Conservation (phyloP, 2,113 vertebrate species). For the Notiomystis cincta region DNA sequence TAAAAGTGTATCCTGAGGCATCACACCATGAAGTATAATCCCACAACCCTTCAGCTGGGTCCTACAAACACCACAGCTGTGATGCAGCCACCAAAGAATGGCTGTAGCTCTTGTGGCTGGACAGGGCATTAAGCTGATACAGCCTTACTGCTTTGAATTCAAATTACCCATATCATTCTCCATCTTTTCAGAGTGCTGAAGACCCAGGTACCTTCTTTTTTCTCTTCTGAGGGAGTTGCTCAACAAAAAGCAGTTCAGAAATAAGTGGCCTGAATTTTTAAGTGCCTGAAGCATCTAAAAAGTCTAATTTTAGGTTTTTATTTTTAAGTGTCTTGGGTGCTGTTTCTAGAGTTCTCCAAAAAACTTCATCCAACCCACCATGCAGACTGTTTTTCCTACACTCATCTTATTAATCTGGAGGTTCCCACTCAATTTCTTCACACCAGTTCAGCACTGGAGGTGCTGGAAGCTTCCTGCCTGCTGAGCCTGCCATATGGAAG, state of each 20-base stretch:
- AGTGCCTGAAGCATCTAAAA: not conserved
- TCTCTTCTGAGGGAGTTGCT: not conserved
- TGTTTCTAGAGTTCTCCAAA: slow-evolving; percentile 31
- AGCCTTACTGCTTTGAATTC: not conserved
- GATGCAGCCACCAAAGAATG: not conserved
- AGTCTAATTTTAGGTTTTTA: slow-evolving; percentile 12
- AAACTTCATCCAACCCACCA: slow-evolving; percentile 39
- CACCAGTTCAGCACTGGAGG: slow-evolving; percentile 24
- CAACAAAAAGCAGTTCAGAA: slow-evolving; percentile 25
- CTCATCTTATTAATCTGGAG: slow-evolving; percentile 38
- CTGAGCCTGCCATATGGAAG: slow-evolving; percentile 56
- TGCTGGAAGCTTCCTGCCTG: slow-evolving; percentile 30
- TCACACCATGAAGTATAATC: not conserved
- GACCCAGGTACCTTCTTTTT: not conserved
- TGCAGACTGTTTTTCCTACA: slow-evolving; percentile 57
- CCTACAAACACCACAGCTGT: not conserved
- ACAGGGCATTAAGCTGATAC: not conserved
- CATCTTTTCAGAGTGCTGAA: not conserved
- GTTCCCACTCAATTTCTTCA: slow-evolving; percentile 57
- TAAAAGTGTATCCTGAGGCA: not conserved
- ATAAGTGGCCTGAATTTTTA: slow-evolving; percentile 31
- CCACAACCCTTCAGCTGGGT: not conserved
- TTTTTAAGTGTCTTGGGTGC: slow-evolving; percentile 14
- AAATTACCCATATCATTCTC: not conserved
- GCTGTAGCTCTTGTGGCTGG: not conserved